A percentile compares a stretch with the other conserved stretches of the same genome.
phyloP scores from a whole-genome alignment of 2,888 invertebrate genomes.

The Watsonalla cultraria region DNA sequence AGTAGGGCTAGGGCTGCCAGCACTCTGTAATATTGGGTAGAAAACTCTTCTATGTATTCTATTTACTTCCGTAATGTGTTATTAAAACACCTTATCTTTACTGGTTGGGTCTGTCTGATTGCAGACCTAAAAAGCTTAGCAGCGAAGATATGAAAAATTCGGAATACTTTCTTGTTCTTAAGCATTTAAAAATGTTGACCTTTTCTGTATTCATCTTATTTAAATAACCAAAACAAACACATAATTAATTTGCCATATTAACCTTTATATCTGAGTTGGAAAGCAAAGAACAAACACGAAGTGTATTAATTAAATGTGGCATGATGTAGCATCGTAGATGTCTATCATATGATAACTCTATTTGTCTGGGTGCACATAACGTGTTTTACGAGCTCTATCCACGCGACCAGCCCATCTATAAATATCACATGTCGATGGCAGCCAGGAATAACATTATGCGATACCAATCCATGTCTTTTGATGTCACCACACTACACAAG shows the following conservation, averaged over 20 bases:
- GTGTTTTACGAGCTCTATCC: background rate
- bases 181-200: background rate
- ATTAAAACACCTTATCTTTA: no score
- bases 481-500: no score
- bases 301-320: background rate
- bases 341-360: background rate
- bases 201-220: background rate
- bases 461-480: background rate
- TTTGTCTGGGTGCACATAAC: background rate
- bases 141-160: background rate
- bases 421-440: background rate
- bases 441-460: background rate
- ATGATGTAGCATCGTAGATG: background rate
- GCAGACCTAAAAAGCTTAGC: no score
- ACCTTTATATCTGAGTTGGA: background rate
- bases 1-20: no score
- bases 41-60: no score
- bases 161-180: background rate
- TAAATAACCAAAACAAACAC: background rate
- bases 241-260: background rate
- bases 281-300: background rate
- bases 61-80: no score
- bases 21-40: no score
- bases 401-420: background rate
- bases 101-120: no score